Evolutionary conservation across 2,113 vertebrate genomes (phyloP).

Genomic region (Mustela nigripes): DNA sequence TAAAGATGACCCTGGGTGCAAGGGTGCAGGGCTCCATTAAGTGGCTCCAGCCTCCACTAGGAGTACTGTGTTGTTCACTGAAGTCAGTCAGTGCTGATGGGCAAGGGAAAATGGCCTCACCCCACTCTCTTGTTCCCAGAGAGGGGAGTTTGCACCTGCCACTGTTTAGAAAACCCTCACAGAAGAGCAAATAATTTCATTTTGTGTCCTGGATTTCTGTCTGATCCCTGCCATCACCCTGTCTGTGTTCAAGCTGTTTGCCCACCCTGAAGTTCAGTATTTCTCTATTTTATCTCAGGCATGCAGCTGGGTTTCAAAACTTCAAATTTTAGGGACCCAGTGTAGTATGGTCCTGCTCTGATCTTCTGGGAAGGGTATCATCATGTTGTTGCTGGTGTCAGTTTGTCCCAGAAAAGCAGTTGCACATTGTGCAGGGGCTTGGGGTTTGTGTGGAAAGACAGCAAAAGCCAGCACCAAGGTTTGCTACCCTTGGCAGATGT

Average conservation of each 20-base stretch:
- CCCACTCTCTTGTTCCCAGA: not conserved
- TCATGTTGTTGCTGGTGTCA: not conserved
- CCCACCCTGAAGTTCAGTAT: not conserved
- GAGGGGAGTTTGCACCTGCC: not conserved
- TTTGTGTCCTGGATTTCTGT: not conserved
- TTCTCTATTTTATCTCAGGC: not conserved
- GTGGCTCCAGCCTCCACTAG: not conserved
- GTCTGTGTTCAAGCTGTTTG: not conserved
- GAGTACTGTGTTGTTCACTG: not conserved
- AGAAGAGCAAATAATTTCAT: not conserved
- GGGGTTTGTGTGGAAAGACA: not conserved
- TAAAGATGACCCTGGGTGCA: too few relatives aligned
- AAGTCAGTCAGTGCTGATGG: not conserved
- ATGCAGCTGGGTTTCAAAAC: not conserved
- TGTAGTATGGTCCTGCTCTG: not conserved
- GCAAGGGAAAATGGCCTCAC: not conserved
- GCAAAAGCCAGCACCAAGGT: not conserved
- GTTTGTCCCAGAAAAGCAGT: not conserved
- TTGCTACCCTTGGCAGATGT: not conserved
- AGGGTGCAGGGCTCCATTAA: not conserved
- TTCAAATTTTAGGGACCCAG: not conserved
- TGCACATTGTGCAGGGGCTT: not conserved
- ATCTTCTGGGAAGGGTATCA: not conserved
- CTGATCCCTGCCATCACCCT: not conserved
- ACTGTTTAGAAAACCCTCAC: not conserved